These are phyloP conservation scores for Ophraella communa DNA, from an alignment of 2,888 invertebrate species.

Conservation along the genomic window DNA sequence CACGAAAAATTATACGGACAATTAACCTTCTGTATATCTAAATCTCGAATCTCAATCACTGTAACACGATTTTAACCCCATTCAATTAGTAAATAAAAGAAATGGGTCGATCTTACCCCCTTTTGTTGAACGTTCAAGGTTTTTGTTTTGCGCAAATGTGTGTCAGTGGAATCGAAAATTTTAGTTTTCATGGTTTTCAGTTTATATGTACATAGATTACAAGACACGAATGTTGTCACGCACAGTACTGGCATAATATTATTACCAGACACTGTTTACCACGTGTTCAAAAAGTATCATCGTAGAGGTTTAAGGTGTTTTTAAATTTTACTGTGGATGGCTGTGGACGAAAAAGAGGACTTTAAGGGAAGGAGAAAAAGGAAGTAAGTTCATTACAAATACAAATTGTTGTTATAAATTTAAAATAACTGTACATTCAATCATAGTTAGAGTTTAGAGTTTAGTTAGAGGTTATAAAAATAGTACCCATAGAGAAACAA, in stretches of 20 bases:
- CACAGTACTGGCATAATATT: conserved; percentile 15
- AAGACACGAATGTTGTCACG: conserved; percentile 24
- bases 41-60: conserved; percentile 15
- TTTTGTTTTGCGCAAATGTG: conserved; percentile 36
- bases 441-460: no score
- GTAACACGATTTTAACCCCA: conserved; percentile 15
- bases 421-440: no score
- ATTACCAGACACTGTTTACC: no score
- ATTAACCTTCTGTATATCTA: conserved; percentile 9
- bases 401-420: no score
- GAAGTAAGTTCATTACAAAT: conserved; percentile 20
- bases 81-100: conserved; percentile 20
- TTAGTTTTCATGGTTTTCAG: conserved; percentile 30
- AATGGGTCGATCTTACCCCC: conserved; percentile 18
- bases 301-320: conserved; percentile 15
- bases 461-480: no score
- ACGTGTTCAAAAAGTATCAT: conserved; percentile 21
- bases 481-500: no score
- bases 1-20: neutral
- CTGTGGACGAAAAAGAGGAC: conserved; percentile 34
- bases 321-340: conserved; percentile 30
- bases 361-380: conserved; percentile 25
- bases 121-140: conserved; percentile 33
- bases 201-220: conserved; percentile 25
- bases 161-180: conserved; percentile 35